Evolutionary conservation across 1,140 invertebrate species (phyloP).

Genomic region (Meloidogyne floridensis): DNA sequence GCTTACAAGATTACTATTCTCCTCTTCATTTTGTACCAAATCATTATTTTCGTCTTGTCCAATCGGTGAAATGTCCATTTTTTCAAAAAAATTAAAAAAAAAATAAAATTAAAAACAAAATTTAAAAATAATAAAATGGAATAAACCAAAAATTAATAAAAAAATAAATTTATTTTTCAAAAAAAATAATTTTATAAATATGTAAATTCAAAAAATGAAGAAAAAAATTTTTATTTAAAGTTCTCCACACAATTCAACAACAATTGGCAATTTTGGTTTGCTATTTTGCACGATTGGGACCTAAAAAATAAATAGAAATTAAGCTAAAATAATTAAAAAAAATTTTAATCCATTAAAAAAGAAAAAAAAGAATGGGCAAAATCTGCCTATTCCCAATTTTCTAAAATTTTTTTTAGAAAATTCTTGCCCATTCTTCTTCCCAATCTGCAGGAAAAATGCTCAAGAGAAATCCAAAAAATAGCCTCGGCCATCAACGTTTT

Average conservation of each 20-base stretch:
- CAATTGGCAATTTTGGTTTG: constrained; percentile 80
- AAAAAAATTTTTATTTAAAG: constrained; percentile 43
- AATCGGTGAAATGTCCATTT: not conserved
- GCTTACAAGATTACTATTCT: too few species aligned
- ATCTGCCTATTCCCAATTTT: too few species aligned
- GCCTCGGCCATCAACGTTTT: too few species aligned
- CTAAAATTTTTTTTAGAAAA: too few species aligned
- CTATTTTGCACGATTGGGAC: constrained; percentile 97
- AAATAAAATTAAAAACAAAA: not conserved
- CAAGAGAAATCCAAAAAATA: too few species aligned
- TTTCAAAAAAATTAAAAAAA: too few species aligned
- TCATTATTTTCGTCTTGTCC: not conserved
- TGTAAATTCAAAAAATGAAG: not conserved
- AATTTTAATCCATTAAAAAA: not conserved
- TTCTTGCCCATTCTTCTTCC: too few species aligned
- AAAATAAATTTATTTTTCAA: not conserved
- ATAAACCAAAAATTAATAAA: not conserved
- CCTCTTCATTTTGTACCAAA: not conserved
- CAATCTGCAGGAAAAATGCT: too few species aligned
- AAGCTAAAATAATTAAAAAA: not conserved
- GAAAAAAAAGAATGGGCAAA: not conserved
- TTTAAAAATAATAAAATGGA: not conserved
- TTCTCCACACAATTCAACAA: constrained; percentile 64
- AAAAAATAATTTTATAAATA: not conserved
- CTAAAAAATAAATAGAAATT: not conserved